Evolutionary conservation across 2,888 invertebrate genomes (phyloP), one percentile per base, ranked within the genome.

Genomic region (Steinernema hermaphroditum): DNA sequence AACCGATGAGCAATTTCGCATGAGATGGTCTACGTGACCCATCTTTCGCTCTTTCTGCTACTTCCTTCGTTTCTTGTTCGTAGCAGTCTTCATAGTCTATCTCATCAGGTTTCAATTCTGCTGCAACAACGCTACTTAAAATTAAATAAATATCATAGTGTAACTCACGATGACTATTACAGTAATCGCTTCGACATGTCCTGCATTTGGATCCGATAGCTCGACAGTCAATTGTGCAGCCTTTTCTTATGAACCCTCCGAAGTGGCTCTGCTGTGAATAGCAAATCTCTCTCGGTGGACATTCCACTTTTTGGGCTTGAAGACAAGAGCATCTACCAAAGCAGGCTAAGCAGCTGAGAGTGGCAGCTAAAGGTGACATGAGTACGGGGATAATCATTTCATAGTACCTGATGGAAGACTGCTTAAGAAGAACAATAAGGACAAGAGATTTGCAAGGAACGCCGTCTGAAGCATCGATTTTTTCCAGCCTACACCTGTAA

Each of bases 221-320:
- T 19, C 6, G 2, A 27, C 54, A 54, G 27, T 54, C 16, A 22
- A 4, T 24, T 14, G 27, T 16, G 27, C 54, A 54, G 4, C 54
- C 54, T 27, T 54, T 54, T 27, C 54, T 9, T 2, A 54, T 54
- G 54, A 54, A 54, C 12, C 54, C 54, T 27, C 54, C 54, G 27
- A 54, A 54, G 27, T 54, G 54, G 27, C 54, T 54, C 54, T 19
- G 2, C 27, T 54, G 54, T 1, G 54, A 2, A 27, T 19, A 54
- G 27, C 54, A 54, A 27, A 54, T 2, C 4, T 54, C 24, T 6
- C 16, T 27, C 8, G 54, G 27, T 8, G 54, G 54, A 24, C 54
- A 54, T 24, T 54, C 54, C 24, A 54, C 27, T 14, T 2, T 22
- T 14, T 24, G 4, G 27, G 54, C 6, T 6, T 27, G 54, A 9